Evolutionary conservation across 2,888 invertebrate genomes (phyloP).

Genomic region (Lasioglossum vierecki): DNA sequence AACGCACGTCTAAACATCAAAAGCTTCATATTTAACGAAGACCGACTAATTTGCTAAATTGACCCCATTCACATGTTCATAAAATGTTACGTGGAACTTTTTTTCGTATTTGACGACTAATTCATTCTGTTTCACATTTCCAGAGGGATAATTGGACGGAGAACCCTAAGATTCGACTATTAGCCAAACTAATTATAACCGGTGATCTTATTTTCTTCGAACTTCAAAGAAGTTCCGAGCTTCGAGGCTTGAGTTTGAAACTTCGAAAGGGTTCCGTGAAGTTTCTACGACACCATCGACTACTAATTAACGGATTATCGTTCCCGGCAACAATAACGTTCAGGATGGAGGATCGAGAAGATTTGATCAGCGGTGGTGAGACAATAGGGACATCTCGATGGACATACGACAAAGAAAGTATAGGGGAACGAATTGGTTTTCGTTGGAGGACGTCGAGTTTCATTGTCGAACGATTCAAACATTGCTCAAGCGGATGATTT

Average conservation of each 20-base stretch:
- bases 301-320: neutral
- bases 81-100: neutral
- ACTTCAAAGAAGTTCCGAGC: neutral
- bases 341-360: neutral
- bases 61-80: neutral
- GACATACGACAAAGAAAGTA: neutral
- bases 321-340: neutral
- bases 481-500: slow-evolving; percentile 60
- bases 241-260: neutral
- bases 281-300: neutral
- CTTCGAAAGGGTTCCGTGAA: neutral
- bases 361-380: neutral
- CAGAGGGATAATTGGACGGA: neutral
- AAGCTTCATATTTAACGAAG: neutral
- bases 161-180: neutral
- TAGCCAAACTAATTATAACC: slow-evolving; percentile 7
- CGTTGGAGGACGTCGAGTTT: slow-evolving; percentile 20
- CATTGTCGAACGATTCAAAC: slow-evolving; percentile 38
- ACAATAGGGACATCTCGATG: neutral
- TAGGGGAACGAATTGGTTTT: slow-evolving; percentile 15
- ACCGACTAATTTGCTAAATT: neutral
- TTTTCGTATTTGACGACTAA: neutral
- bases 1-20: neutral
- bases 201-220: neutral
- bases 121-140: slow-evolving; percentile 1